Evolutionary conservation across 1,140 invertebrate species (phyloP), one percentile per base, ranked within the genome.

Genomic region (Anastatus disparis): DNA sequence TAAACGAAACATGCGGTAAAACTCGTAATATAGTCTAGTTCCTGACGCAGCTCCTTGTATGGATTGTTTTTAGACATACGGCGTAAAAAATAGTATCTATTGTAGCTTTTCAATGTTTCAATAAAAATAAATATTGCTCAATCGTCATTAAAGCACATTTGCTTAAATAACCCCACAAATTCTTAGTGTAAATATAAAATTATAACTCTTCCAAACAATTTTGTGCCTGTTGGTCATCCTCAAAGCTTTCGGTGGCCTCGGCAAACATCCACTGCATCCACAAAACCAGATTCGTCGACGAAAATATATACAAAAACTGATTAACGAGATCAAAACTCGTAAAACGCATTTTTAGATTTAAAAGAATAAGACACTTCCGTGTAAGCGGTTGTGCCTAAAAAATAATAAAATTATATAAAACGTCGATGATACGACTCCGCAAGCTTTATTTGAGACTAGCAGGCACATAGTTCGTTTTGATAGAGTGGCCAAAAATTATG

Each of bases 211-310:
- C 27, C n/a, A 64, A 70, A 63, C 22, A 79, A 85, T 82, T 85
- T 83, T 85, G 85, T 86, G 85, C 79, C 82, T 85, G 81, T 78
- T 79, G 76, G 78, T 79, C 71, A 77, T 81, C 70, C 70, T 77
- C 74, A 67, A 73, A 74, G 65, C 70, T 76, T 61, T 75, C 66
- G 76, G 71, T 79, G 78, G 73, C 79, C 77, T 78, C 67, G 76
- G 77, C 64, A 67, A 50, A 61, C 56, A 61, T 83, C 82, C 81
- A 84, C 83, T 85, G 84, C 79, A 83, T 78, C 77, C 76, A 84
- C 84, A 85, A 85, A 85, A 85, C 84, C 84, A 85, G 83, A 84
- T 68, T 75, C 55, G 75, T 78, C 76, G 78, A 81, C 77, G 22
- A 67, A 55, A 31, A 6, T 35, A 35, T 35, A 4, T 35, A 6